phyloP scores from a whole-genome alignment of 2,113 vertebrate genomes.

The Sigmodon hispidus region DNA sequence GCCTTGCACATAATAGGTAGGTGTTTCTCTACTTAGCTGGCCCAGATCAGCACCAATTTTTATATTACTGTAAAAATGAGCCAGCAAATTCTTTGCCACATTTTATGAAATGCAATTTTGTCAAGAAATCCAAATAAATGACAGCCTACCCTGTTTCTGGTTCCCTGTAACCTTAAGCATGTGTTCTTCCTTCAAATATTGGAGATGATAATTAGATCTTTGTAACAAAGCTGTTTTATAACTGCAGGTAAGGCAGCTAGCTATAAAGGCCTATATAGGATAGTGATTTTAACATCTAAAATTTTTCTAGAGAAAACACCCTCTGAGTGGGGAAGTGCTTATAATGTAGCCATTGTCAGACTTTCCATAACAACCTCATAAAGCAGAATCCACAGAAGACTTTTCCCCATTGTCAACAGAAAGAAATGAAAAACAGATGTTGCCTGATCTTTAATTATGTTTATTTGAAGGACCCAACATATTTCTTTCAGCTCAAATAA shows the following conservation, averaged over 20 bases:
- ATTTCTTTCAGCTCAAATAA: neutral
- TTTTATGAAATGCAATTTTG: neutral
- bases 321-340: neutral
- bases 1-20: neutral
- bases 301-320: neutral
- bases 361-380: neutral
- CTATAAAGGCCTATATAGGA: neutral
- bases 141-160: neutral
- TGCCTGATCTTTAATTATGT: neutral
- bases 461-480: neutral
- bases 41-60: neutral
- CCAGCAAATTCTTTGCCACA: neutral
- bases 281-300: neutral
- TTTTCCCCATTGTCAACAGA: neutral
- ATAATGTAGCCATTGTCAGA: neutral
- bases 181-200: neutral
- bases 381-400: neutral
- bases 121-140: neutral
- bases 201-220: neutral
- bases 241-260: neutral
- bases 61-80: neutral
- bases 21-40: neutral
- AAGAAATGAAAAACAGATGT: neutral
- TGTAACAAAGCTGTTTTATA: neutral
- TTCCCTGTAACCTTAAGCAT: neutral